Conservation (phyloP, 2,113 vertebrate genomes). For the Seriola aureovittata region DNA sequence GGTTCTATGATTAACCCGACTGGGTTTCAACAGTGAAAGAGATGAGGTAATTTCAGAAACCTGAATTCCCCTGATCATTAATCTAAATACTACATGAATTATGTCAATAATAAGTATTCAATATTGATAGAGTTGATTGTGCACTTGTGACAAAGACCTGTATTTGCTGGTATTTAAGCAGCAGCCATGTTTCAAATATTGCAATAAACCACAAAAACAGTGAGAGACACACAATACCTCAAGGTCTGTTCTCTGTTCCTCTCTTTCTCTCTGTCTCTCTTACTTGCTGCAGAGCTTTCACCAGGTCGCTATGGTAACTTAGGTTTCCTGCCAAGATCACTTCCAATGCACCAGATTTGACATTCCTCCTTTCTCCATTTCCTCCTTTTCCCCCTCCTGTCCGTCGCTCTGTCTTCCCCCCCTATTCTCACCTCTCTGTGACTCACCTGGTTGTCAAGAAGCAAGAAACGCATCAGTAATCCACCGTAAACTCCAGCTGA, state of each 20-base stretch:
- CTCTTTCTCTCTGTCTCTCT: slow-evolving; percentile 19
- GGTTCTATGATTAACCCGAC: slow-evolving; percentile 56
- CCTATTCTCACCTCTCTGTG: slow-evolving; percentile 20
- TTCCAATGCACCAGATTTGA: slow-evolving; percentile 75
- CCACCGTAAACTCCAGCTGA: slow-evolving; percentile 28
- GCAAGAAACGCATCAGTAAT: slow-evolving; percentile 17
- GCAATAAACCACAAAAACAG: slow-evolving; percentile 14
- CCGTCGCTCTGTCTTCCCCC: slow-evolving; percentile 38
- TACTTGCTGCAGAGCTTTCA: slow-evolving; percentile 69
- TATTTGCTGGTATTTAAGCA: neutral
- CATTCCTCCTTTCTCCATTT: slow-evolving; percentile 66
- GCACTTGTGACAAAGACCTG: neutral
- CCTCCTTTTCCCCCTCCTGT: slow-evolving; percentile 40
- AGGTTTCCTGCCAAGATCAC: slow-evolving; percentile 75
- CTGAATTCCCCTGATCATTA: slow-evolving; percentile 17
- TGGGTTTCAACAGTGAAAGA: slow-evolving; percentile 31
- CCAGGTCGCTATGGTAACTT: slow-evolving; percentile 81
- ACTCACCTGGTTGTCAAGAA: slow-evolving; percentile 36
- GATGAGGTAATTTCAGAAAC: slow-evolving; percentile 12
- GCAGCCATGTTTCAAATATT: slow-evolving; percentile 19
- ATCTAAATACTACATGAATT: slow-evolving; percentile 23
- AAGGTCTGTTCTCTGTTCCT: slow-evolving; percentile 63
- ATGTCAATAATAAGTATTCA: neutral
- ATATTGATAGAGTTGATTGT: neutral
- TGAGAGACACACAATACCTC: slow-evolving; percentile 56